Evolutionary conservation across 1,140 invertebrate species (phyloP), one percentile per base, ranked within the genome.

Genomic region (Anoplophora glabripennis): DNA sequence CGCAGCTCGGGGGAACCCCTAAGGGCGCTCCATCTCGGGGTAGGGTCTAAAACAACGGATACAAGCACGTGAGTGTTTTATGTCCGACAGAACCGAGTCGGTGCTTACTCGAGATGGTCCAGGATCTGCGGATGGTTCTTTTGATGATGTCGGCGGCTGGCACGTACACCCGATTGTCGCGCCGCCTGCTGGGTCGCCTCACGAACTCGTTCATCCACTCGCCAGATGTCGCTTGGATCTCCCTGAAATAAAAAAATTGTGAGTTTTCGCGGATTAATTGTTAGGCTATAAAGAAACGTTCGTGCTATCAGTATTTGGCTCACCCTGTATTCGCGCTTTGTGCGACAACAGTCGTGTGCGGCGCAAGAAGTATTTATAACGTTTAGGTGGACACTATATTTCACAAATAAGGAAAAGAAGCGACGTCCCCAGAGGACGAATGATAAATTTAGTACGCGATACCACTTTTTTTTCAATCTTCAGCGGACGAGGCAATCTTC

Each of bases 151-250:
- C 85, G 42, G 84, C 79, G 53, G 85, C 80, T 28, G 83, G 81
- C 28, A 84, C 72, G 64, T 79, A 80, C 57, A 80, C 78, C 38
- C 80, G 76, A 59, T 78, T 75, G 58, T 79, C 76, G 48, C 75
- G 66, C 49, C 76, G 59, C 61, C 74, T 72, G 57, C 77, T 77
- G 2, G 76, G 73, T 47, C 77, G 65, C 45, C 77, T 72, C 14
- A 79, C 72, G 56, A 83, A 84, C 63, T 86, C 85, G 72, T 84
- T 85, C 75, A 87, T 84, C 87, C 87, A 89, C 68, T 89, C 86
- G 45, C 84, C 85, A 56, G 84, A 83, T 21, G 84, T 81, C 10
- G 83, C 80, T 73, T 87, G 84, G 62, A 89, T 77, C 74, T 89
- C 86, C 79, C 88, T 89, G 77, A 18, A 72, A 73, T 14, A 38